Base-by-base conservation (phyloP, 2,113 vertebrate species). In the Nothocercus nigrocapillus region DNA sequence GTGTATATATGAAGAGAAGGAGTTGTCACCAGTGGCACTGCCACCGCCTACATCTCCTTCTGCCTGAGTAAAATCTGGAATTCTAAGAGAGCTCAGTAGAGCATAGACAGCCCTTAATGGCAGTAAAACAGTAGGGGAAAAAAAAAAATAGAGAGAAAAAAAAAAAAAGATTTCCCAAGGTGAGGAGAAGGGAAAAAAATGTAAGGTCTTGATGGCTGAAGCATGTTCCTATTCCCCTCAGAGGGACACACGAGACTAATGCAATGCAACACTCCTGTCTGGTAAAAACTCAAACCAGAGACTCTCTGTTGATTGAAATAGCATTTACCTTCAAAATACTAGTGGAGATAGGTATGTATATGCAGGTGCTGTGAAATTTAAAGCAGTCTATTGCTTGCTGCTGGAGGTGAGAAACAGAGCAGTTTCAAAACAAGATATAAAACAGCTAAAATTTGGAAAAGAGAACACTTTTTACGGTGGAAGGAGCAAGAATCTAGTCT, bases 241-340 rank as follows among this genome's bases (percentile, higher is more conserved):
- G 8, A 54, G 14, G 61, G n/a, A 49, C 27, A 22, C 3, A 0
- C 11, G 34, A 66, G 30, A 19, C 7, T 30, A 0, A 2, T 4
- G 5, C 3, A 5, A 4, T 15, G 28, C 36, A 56, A 25, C 25
- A 44, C 15, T 11, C 40, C 13, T 36, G 19, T 42, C 18, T 0
- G 1, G 13, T 68, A 56, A 44, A 21, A 70, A 15, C 32, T 86
- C 73, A 19, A 3, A 49, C 42, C 38, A 30, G 25, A 30, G 9
- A 5, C 17, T 58, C 17, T 19, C 38, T 73, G 15, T 63, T 49
- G 30, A 32, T n/a, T n/a, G 38, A 30, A 47, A 7, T 45, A 86
- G 40, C 18, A 11, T 45, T 63, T 67, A 36, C 83, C 56, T 8
- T 2, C 11, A 5, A 16, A 5, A 1, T 54, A 8, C 13, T 10